phyloP scores from a whole-genome alignment of 2,113 vertebrate species.

The Gavia stellata region DNA sequence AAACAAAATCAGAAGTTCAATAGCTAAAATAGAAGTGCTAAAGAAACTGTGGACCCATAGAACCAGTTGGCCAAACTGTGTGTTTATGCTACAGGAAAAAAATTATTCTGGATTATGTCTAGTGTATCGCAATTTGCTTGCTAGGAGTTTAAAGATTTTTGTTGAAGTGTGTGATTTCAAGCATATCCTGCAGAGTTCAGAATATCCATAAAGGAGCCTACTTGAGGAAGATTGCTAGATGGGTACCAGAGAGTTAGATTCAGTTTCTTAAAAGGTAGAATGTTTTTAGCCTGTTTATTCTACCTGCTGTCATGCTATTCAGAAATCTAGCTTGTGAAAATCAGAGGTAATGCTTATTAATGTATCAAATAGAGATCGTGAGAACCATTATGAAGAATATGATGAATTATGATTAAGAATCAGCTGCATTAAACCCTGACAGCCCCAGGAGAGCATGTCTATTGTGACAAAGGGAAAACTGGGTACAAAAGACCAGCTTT shows the following conservation, averaged over 20 bases:
- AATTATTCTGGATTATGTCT: neutral
- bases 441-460: neutral
- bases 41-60: neutral
- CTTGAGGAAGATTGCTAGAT: neutral
- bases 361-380: neutral
- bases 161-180: neutral
- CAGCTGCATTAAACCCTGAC: neutral
- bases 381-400: neutral
- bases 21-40: neutral
- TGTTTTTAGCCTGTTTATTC: neutral
- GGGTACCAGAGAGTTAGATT: neutral
- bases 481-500: fast-evolving
- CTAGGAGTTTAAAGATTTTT: neutral
- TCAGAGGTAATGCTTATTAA: neutral
- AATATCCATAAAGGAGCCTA: neutral
- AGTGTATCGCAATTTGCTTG: neutral
- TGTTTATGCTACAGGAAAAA: neutral
- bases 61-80: neutral
- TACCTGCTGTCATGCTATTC: neutral
- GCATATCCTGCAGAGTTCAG: neutral
- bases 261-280: neutral
- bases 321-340: neutral
- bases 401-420: neutral
- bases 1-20: neutral
- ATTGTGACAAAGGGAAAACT: neutral